These are phyloP conservation scores for Aurelia sp. DNA, from an alignment of 30 jellyfish, hydroid and myxozoan species.

Conservation along the genomic window DNA sequence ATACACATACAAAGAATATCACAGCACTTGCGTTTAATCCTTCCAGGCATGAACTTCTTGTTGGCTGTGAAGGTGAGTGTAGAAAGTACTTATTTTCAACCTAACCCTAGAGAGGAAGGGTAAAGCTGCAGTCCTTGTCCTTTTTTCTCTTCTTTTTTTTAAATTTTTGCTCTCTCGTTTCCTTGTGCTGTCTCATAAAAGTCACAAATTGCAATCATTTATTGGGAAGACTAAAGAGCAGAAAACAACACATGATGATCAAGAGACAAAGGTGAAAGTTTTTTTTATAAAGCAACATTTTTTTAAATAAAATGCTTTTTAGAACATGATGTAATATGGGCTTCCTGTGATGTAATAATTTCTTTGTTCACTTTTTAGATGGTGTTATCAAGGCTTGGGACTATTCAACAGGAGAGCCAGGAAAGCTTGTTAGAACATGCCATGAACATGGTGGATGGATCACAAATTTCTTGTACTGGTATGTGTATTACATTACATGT, in stretches of 20 bases:
- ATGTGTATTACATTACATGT: not conserved
- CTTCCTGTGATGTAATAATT: not conserved
- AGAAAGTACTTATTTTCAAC: no score
- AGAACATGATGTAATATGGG: not conserved
- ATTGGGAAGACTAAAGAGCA: no score
- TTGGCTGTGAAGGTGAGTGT: constrained; percentile 88
- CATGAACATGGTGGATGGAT: constrained; percentile 96
- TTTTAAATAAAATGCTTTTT: not conserved
- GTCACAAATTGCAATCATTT: no score
- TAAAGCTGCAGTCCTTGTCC: no score
- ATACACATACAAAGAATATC: constrained; percentile 72
- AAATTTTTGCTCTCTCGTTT: no score
- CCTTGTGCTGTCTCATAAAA: no score
- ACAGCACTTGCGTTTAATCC: constrained; percentile 89
- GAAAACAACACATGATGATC: no score
- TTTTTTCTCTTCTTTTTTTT: no score
- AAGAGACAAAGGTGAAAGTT: no score
- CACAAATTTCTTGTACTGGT: constrained; percentile 80
- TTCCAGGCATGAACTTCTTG: constrained; percentile 77
- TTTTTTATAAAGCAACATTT: not conserved
- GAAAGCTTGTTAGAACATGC: constrained; percentile 65
- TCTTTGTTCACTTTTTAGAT: constrained; percentile 40
- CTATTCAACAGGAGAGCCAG: constrained; percentile 85
- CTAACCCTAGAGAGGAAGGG: no score
- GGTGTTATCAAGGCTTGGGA: constrained; percentile 93